Base-by-base conservation (phyloP, 2,797 vertebrate species). In the Eulemur rubriventer region DNA sequence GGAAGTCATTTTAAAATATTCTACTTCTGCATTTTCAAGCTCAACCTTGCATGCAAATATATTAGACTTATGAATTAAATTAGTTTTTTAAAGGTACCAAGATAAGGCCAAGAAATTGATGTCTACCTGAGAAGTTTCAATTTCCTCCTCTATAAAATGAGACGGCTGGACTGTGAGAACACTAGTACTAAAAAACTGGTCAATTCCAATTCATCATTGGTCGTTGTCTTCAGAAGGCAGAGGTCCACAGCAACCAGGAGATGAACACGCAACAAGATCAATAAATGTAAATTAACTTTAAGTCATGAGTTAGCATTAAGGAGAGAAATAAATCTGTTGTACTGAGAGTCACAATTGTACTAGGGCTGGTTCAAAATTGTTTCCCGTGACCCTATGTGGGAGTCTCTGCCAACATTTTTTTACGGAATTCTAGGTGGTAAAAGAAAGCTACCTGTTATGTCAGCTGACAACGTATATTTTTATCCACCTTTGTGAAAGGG, bases 381-480 rank as follows among this genome's bases (percentile, higher is more conserved):
- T 97, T 82, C 90, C 76, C 9, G 8, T 89, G 83, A 90, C 87
- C 67, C 91, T 92, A 73, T 93, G 85, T 94, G 80, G 88, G 57
- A 89, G 69, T 86, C 52, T 79, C 17, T 70, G 50, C n/a, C 52
- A 89, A 92, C 57, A 33, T 84, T 86, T 89, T 65, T 92, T 90
- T 57, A 75, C 7, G 52, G 63, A 90, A 89, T 93, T 96, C 78
- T 94, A 92, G 92, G 88, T 86, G 90, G 85, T 85, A 96, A 95
- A 85, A 93, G 94, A 96, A 94, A 97, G 96, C 95, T 95, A 97
- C 94, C 95, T 94, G 95, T 84, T 97, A 79, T 33, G 78, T 96
- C 96, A 96, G 81, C 92, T 91, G 92, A 95, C 63, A 91, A 10
- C 70, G 91, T 82, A 38, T 98, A 95, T 96, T 96, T 97, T 96